A percentile compares a stretch with the other conserved stretches of the same genome.
Conservation (phyloP, 2,113 vertebrate genomes). For the Salvator merianae region DNA sequence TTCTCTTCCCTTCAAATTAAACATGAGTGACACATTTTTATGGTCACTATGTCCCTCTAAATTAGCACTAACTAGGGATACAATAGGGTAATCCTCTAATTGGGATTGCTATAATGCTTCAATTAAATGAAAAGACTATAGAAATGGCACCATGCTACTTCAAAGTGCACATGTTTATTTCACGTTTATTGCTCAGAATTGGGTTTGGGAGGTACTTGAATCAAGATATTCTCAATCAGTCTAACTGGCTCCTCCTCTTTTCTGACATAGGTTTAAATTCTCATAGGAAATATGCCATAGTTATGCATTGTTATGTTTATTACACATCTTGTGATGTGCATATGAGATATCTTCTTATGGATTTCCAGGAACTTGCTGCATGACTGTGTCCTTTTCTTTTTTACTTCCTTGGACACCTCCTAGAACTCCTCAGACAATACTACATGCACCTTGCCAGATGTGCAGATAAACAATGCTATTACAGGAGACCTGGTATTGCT, state of each 20-base stretch:
- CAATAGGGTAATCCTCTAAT: conserved; percentile 59
- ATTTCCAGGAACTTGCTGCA: no score
- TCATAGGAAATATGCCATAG: not conserved
- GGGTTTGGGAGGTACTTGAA: not conserved
- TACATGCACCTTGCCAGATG: no score
- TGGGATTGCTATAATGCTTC: conserved; percentile 18
- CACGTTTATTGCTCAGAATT: not conserved
- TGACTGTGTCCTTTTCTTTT: no score
- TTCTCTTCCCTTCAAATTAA: conserved; percentile 72
- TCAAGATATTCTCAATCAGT: not conserved
- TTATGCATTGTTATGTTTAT: no score
- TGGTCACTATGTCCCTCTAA: conserved; percentile 69
- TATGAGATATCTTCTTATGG: no score
- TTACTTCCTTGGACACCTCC: no score
- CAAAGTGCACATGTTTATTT: not conserved
- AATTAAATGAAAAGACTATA: conserved; percentile 17
- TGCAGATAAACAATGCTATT: no score
- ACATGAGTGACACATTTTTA: conserved; percentile 72
- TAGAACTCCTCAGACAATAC: no score
- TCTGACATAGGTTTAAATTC: not conserved
- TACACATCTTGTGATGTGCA: no score
- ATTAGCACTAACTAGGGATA: conserved; percentile 66
- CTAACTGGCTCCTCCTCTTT: not conserved
- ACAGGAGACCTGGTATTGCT: no score
- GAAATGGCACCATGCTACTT: not conserved